These are phyloP conservation scores for Contarinia nasturtii DNA, from an alignment of 1,140 invertebrate species.

Conservation along the genomic window DNA sequence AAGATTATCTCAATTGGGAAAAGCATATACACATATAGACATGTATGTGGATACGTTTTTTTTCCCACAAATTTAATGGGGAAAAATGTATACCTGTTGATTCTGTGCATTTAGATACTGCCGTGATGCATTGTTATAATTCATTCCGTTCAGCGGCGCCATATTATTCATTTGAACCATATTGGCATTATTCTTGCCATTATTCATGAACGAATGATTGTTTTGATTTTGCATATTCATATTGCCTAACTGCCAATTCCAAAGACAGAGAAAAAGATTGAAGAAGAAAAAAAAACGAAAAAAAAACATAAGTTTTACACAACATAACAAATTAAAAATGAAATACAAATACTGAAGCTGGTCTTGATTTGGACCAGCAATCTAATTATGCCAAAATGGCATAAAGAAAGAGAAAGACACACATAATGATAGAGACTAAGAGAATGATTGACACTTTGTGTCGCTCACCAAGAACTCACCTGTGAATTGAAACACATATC, in stretches of 20 bases:
- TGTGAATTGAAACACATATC: constrained; percentile 23
- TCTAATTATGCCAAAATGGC: no score
- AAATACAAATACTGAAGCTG: no score
- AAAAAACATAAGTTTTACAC: no score
- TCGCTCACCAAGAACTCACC: constrained; percentile 6
- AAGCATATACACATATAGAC: constrained; percentile 6
- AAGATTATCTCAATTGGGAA: constrained; percentile 5
- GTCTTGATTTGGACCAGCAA: no score
- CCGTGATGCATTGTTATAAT: constrained; percentile 20
- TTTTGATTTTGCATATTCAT: constrained; percentile 12
- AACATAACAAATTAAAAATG: no score
- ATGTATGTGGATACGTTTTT: no score
- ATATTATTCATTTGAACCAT: constrained; percentile 39
- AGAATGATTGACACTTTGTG: no score
- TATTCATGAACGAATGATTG: constrained; percentile 9
- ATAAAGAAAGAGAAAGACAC: no score
- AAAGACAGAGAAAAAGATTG: background rate
- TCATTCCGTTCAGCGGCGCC: constrained; percentile 25
- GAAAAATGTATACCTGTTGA: background rate
- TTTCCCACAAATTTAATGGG: no score
- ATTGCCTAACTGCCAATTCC: constrained; percentile 6
- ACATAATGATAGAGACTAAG: no score
- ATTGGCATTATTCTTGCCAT: constrained; percentile 23
- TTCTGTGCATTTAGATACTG: constrained; percentile 5
- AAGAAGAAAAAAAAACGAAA: background rate